Percentiles rank a stretch among this genome's conserved stretches.
These are phyloP conservation scores for Zophobas morio DNA, from an alignment of 1,140 invertebrate genomes.

Conservation along the genomic window DNA sequence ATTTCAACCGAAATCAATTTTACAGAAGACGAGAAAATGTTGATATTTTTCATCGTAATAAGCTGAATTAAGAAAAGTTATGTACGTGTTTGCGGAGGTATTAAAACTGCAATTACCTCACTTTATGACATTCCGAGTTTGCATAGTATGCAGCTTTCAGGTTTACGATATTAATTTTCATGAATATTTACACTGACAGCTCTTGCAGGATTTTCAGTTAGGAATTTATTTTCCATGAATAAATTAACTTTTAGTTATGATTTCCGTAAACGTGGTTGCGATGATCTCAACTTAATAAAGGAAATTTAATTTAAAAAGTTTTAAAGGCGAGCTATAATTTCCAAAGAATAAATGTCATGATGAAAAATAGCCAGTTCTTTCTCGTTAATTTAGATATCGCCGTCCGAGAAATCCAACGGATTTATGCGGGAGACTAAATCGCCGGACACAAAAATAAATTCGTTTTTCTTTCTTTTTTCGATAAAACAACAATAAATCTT, in stretches of 20 bases:
- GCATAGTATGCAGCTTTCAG: slow-evolving; percentile 21
- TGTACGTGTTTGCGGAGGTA: slow-evolving; percentile 19
- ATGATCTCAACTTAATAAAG: no score
- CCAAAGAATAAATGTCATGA: background rate
- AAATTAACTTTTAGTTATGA: background rate
- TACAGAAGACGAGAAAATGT: background rate
- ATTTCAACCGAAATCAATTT: slow-evolving; percentile 10
- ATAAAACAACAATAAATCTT: slow-evolving; percentile 48
- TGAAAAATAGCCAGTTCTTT: background rate
- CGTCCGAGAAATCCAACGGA: background rate
- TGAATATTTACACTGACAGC: slow-evolving; percentile 22
- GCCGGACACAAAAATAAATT: slow-evolving; percentile 14
- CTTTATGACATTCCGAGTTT: background rate
- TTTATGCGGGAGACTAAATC: slow-evolving; percentile 12
- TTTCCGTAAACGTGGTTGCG: no score
- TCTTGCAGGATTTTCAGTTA: slow-evolving; percentile 16
- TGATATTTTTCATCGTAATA: slow-evolving; percentile 17
- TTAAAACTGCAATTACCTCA: slow-evolving; percentile 30
- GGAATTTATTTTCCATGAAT: slow-evolving; percentile 26
- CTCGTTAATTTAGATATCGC: background rate
- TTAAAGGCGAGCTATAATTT: no score
- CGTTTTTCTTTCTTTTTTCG: slow-evolving; percentile 28
- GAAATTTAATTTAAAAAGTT: no score
- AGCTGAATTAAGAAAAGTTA: slow-evolving; percentile 31
- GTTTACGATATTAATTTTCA: slow-evolving; percentile 35